Evolutionary conservation across 2,888 invertebrate genomes (phyloP), one percentile per base, ranked within the genome.

Genomic region (Melanophora roralis): DNA sequence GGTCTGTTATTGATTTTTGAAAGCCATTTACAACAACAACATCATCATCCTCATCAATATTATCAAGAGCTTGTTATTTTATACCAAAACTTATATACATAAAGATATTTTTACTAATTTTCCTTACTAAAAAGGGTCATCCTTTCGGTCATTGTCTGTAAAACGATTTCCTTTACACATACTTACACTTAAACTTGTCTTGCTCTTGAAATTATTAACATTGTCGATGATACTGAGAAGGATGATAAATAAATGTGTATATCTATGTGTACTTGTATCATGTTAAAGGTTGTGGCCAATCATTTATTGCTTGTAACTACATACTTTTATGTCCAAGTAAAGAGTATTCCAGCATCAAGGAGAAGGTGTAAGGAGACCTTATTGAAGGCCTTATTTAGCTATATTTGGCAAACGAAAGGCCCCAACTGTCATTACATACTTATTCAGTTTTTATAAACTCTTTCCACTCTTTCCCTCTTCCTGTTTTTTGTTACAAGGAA

Each of bases 121-220:
- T 59, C 47, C 43, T 55, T 62, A 67, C 38, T 62, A n/a, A 62
- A 68, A 73, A 68, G 23, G 62, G 53, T 21, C 60, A 73, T 73
- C 32, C 47, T 40, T 55, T 45, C 49, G 72, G 45, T 62, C 40
- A 68, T 23, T 71, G 32, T 40, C 62, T 55, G 55, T 60, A 55
- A 78, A 65, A 60, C 51, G 47, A 47, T 60, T 69, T 67, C 55
- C 62, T 55, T 62, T 73, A 55, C 47, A 67, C 27, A 51, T 53
- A n/a, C n/a, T n/a, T n/a, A 57, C 34, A 38, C 51, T 77, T 67
- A 23, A 38, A 51, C 55, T 57, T 19, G 16, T 40, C 40, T 59
- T 65, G 55, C 11, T 32, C 6, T 55, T 43, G 1, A n/a, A 19
- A 23, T 47, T 19, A 32, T 68, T 62, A 14, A 7, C 19, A 40